Evolutionary conservation across 2,113 vertebrate species (phyloP).

Genomic region (Lipophrys pholis): DNA sequence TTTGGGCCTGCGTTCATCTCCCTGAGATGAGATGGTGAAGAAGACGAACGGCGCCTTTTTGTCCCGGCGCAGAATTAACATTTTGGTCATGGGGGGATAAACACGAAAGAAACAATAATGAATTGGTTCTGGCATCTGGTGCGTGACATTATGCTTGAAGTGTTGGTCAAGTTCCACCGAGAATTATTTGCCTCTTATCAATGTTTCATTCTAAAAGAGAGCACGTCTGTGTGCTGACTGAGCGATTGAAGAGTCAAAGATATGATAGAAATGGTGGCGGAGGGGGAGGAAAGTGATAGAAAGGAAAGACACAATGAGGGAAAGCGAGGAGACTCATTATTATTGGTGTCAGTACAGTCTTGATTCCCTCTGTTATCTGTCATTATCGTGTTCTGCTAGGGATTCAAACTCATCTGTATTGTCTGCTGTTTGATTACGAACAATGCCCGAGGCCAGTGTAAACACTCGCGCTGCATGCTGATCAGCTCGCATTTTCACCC

Average conservation of each 20-base stretch:
- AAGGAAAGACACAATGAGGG: conserved; percentile 24
- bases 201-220: conserved; percentile 38
- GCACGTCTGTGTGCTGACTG: conserved; percentile 25
- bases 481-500: conserved; percentile 22
- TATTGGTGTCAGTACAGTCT: conserved; percentile 39
- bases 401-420: conserved; percentile 56
- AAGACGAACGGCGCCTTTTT: neutral
- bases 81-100: conserved; percentile 35
- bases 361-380: conserved; percentile 49
- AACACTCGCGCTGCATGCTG: conserved; percentile 11
- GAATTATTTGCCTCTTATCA: conserved; percentile 53
- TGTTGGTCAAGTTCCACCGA: conserved; percentile 4
- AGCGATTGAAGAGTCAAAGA: conserved; percentile 32
- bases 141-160: conserved; percentile 42
- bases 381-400: conserved; percentile 57
- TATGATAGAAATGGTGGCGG: conserved; percentile 34
- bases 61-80: conserved; percentile 2
- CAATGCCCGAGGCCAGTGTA: conserved; percentile 34
- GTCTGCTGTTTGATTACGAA: conserved; percentile 58
- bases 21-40: neutral
- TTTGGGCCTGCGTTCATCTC: neutral
- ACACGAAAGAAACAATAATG: conserved; percentile 15
- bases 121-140: conserved; percentile 42
- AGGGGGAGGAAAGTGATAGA: conserved; percentile 13
- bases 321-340: conserved; percentile 39